Conservation (phyloP, 2,113 vertebrate species). For the Bettongia penicillata region DNA sequence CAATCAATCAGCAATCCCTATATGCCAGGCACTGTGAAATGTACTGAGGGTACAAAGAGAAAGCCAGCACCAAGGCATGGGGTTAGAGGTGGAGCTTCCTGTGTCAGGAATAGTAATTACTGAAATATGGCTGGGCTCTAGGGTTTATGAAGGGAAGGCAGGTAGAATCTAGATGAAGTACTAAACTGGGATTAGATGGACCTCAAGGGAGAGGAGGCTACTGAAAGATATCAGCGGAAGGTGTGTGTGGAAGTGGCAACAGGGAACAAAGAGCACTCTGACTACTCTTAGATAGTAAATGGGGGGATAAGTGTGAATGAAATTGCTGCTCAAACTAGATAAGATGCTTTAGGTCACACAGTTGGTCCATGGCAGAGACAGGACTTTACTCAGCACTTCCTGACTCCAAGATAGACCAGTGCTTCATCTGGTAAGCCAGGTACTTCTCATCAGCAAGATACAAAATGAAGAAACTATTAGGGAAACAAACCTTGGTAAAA, state of each 20-base stretch:
- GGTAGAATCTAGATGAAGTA: background rate
- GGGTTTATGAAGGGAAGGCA: background rate
- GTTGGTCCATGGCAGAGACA: background rate
- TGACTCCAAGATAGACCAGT: background rate
- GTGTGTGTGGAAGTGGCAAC: background rate
- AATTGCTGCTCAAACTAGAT: background rate
- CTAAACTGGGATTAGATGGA: background rate
- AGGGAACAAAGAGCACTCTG: background rate
- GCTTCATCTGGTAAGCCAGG: background rate
- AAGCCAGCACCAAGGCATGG: background rate
- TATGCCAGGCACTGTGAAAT: background rate
- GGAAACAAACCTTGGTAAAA: background rate
- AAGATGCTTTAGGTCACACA: background rate
- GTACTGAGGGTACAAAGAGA: background rate
- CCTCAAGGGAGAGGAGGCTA: background rate
- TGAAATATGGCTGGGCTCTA: background rate
- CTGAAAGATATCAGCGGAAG: background rate
- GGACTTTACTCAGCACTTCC: background rate
- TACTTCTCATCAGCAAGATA: background rate
- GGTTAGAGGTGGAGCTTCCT: background rate
- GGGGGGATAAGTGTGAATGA: background rate
- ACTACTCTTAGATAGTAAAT: background rate
- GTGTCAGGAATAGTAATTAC: background rate
- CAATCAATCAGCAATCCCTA: background rate
- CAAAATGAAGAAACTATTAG: background rate